Evolutionary conservation across 2,113 vertebrate species (phyloP).

Genomic region (Artemisiospiza belli): DNA sequence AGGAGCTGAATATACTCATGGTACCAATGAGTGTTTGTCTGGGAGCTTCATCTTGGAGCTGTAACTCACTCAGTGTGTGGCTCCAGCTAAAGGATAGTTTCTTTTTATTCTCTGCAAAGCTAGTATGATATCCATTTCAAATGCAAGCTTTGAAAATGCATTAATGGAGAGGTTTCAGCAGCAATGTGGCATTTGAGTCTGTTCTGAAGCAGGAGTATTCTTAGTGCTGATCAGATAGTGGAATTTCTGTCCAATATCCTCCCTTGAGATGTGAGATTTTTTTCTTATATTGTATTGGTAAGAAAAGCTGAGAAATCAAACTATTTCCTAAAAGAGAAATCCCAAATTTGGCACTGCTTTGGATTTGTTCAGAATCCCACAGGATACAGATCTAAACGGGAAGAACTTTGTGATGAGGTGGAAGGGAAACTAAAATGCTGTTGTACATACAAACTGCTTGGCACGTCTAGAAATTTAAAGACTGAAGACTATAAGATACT

Average conservation of each 20-base stretch:
- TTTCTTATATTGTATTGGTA: not conserved
- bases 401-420: not conserved
- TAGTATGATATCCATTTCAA: not conserved
- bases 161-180: not conserved
- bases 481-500: not conserved
- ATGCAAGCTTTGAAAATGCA: not conserved
- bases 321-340: not conserved
- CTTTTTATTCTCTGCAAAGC: not conserved
- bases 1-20: not conserved
- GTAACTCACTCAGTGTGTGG: not conserved
- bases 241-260: not conserved
- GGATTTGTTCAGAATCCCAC: not conserved
- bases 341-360: not conserved
- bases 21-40: not conserved
- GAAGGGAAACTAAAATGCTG: not conserved
- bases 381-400: not conserved
- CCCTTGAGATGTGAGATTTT: not conserved
- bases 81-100: not conserved
- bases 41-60: not conserved
- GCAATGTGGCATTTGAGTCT: not conserved
- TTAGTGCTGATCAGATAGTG: not conserved
- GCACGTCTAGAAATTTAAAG: not conserved
- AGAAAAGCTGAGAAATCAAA: not conserved
- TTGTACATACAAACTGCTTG: accelerated
- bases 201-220: not conserved